A percentile compares a stretch with the other conserved stretches of the same genome.
Evolutionary conservation across 2,888 invertebrate genomes (phyloP).

Genomic region (Belgica antarctica): DNA sequence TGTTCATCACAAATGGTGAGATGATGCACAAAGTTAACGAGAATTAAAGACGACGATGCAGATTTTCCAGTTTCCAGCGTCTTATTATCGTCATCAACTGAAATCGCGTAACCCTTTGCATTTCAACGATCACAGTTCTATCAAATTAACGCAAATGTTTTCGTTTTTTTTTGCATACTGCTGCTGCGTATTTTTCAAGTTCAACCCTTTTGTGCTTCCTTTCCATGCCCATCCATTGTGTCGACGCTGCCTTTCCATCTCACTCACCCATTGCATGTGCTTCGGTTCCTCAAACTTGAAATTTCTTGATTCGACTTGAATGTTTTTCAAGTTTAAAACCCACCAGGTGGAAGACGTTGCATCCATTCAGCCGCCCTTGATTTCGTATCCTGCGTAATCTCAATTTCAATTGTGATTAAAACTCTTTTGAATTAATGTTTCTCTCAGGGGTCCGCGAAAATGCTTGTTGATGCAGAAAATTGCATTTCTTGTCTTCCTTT

Average conservation of each 20-base stretch:
- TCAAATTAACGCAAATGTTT: conserved; percentile 38
- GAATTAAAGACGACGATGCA: conserved; percentile 12
- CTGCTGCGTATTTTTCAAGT: conserved; percentile 41
- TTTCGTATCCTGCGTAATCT: background rate
- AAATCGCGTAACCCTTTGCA: too few relatives aligned
- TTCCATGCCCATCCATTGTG: background rate
- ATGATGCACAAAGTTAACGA: conserved; percentile 12
- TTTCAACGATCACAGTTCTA: background rate
- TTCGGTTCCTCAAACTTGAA: background rate
- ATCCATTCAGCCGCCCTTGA: background rate
- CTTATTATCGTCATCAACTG: background rate
- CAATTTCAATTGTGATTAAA: conserved; percentile 8
- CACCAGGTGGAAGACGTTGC: background rate
- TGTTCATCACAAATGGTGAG: conserved; percentile 10
- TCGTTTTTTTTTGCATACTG: conserved; percentile 29
- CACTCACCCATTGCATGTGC: background rate
- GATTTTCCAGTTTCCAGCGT: conserved; percentile 27
- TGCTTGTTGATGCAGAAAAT: conserved; percentile 8
- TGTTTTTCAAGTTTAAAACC: background rate
- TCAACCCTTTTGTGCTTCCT: conserved; percentile 40
- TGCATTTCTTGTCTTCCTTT: conserved; percentile 9
- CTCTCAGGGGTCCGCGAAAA: background rate
- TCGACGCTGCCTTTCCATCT: background rate
- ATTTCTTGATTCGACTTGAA: background rate
- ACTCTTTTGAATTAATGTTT: background rate